phyloP scores from a whole-genome alignment of 2,113 vertebrate species.

The Aegypius monachus region DNA sequence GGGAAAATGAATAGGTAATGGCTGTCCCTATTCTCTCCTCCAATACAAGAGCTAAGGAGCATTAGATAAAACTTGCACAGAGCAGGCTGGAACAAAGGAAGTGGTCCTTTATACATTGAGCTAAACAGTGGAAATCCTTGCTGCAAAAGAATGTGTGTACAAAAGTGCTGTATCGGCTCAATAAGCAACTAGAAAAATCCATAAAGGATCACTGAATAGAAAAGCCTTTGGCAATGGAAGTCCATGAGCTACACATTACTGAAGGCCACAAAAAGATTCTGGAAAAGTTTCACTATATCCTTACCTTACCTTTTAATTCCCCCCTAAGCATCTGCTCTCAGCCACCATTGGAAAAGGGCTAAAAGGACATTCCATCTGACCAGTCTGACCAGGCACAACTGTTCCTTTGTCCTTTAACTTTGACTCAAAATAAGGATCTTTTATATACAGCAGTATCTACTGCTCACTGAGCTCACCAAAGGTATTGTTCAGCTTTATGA shows the following conservation, averaged over 20 bases:
- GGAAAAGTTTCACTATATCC: not conserved
- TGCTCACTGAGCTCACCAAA: not conserved
- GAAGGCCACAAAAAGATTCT: not conserved
- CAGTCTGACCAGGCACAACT: not conserved
- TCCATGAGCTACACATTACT: not conserved
- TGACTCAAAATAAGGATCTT: not conserved
- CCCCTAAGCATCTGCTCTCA: not conserved
- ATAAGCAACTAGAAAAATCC: not conserved
- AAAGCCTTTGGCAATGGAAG: not conserved
- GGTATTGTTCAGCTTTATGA: not conserved
- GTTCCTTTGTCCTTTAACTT: not conserved
- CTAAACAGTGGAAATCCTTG: not conserved
- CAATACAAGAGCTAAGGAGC: not conserved
- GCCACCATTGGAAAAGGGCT: not conserved
- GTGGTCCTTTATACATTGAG: not conserved
- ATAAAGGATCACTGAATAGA: not conserved
- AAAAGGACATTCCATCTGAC: not conserved
- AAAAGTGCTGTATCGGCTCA: not conserved
- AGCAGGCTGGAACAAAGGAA: not conserved
- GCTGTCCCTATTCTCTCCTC: not conserved
- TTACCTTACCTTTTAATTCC: not conserved
- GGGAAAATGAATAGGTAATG: not conserved
- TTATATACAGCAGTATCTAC: not conserved
- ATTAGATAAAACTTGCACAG: not conserved
- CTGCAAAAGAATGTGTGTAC: not conserved